Base-by-base conservation (phyloP, 2,113 vertebrate species). In the Buteo buteo region DNA sequence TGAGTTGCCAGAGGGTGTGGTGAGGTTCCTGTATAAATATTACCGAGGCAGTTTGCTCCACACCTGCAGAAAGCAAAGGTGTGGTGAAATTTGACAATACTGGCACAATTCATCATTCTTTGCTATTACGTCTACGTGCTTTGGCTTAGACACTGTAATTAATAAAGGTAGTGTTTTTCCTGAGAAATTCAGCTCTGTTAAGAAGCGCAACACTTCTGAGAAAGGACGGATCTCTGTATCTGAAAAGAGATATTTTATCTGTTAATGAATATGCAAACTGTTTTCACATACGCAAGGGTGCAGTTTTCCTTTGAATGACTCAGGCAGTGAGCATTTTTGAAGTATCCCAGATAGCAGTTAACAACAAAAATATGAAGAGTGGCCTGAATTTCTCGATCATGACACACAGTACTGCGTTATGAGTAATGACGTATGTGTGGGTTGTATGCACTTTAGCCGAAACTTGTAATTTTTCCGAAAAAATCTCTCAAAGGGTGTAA, bases 1-100 rank as follows among this genome's bases (percentile, higher is more conserved):
- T n/a, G 89, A 93, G 82, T 79, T 93, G 29, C 92, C 82, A 94
- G 89, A 88, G 90, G 95, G 96, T 85, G 96, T 90, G 96, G 96
- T 80, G 28, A 82, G 21, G 32, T 85, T 96, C 89, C 66, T 91
- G 31, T 36, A 4, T 82, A 93, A 91, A 82, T 91, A 85, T 89
- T 85, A 58, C 92, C 38, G 73, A 96, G 34, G 62, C 42, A 70
- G 88, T 95, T 93, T 90, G 31, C 81, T 95, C 90, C 87, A 91
- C 28, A 2, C 88, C 93, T 96, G 90, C 49, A 65, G 87, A 96
- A 94, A 82, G 64, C 29, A 82, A 85, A 96, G 93, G 96, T 70
- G 96, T 95, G 96, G 96, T 94, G 77, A 89, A 81, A 64, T 86
- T 54, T 74, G 80, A 86, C 55, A 71, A 47, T 54, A 13, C 66